Evolutionary conservation across 2,797 vertebrate species (phyloP).

Genomic region (Phaenicophaeus curvirostris): DNA sequence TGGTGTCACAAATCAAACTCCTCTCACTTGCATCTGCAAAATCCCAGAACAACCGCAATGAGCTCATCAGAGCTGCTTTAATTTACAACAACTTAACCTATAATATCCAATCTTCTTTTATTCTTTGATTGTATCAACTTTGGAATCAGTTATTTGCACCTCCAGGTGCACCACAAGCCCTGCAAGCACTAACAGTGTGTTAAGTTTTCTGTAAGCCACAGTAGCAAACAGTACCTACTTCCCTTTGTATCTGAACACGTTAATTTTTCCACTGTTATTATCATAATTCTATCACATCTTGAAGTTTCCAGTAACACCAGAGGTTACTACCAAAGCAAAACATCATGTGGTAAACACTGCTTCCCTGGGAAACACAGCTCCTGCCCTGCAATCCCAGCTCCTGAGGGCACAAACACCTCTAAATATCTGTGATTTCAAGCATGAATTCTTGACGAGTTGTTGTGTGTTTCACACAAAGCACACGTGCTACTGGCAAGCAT

Average conservation of each 20-base stretch:
- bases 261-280: background rate
- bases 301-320: background rate
- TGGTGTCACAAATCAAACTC: background rate
- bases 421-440: background rate
- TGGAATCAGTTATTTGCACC: background rate
- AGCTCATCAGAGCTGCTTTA: constrained; percentile 17
- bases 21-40: background rate
- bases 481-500: fast-evolving
- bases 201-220: background rate
- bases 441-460: background rate
- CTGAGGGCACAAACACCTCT: background rate
- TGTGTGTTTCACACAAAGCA: background rate
- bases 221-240: background rate
- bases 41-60: background rate
- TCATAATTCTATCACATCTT: background rate
- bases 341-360: fast-evolving
- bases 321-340: background rate
- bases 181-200: background rate
- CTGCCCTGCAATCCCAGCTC: background rate
- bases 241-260: background rate
- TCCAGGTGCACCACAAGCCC: background rate
- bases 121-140: constrained; percentile 30
- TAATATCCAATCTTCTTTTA: constrained; percentile 10
- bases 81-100: constrained; percentile 40
- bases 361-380: background rate